Base-by-base conservation (phyloP, 2,888 invertebrate species). In the Exocentrus adspersus region DNA sequence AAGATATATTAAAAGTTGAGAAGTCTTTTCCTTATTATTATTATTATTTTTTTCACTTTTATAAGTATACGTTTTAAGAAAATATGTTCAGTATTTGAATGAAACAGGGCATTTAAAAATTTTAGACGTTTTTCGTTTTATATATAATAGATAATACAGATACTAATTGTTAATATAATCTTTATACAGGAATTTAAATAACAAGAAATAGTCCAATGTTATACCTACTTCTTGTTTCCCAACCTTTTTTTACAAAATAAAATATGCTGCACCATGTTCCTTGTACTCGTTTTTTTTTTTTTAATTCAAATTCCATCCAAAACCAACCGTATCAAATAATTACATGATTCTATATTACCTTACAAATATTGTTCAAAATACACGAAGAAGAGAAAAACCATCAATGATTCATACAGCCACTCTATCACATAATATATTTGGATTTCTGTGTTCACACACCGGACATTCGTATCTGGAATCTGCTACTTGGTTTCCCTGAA, bases 391-490 rank as follows among this genome's bases (percentile, higher is more conserved):
- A 24, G 7, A 5, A 24, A 24, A 5, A 24, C 24, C 24, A 3
- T 24, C 24, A 5, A 24, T 24, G 7, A 24, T 5, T 5, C 7
- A 24, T 24, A 24, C 1, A n/a, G 20, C 24, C 6, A 82, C 78
- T 66, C 73, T 75, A 70, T 81, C 78, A 75, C 81, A 82, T 48
- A 79, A 59, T 37, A 69, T 67, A 64, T 76, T 77, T 16, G 71
- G 69, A 75, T 76, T 79, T 68, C 69, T 75, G 68, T 78, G 86
- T 75, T 87, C 88, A 79, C 92, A 92, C 62, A 85, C 83, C 2
- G 90, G 89, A 75, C 92, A 92, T 60, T 86, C 84, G 81, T 87
- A 92, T 71, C 87, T 87, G 16, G 85, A 79, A 82, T 92, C 91
- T 1, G 89, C 89, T 32, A 83, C 77, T 75, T 88, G 86, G 80